Evolutionary conservation across 1,140 invertebrate species (phyloP).

Genomic region (Drosophila trapezifrons): DNA sequence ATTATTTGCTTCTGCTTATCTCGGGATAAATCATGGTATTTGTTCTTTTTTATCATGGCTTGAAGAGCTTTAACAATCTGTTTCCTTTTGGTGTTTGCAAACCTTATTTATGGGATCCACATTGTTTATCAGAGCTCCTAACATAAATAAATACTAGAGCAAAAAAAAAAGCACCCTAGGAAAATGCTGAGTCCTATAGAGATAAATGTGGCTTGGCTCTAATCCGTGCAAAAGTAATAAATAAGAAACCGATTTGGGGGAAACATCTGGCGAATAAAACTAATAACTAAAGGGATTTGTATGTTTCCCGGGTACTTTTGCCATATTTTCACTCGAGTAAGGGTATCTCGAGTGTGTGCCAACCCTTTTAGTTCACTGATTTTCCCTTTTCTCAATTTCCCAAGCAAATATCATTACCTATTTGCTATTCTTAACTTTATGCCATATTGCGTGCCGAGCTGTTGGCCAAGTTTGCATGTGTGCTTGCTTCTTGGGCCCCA

Average conservation of each 20-base stretch:
- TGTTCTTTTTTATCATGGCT: conserved; percentile 14
- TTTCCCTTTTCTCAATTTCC: conserved; percentile 28
- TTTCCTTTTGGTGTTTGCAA: background rate
- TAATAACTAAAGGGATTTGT: conserved; percentile 16
- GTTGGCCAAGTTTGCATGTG: conserved; percentile 24
- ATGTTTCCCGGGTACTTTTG: background rate
- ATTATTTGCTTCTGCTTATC: conserved; percentile 6
- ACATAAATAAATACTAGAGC: conserved; percentile 7
- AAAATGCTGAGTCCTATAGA: conserved; percentile 5
- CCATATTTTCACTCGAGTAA: conserved; percentile 16
- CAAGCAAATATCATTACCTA: conserved; percentile 43
- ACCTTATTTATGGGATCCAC: background rate
- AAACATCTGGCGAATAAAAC: conserved; percentile 19
- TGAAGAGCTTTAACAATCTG: background rate
- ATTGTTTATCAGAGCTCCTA: background rate
- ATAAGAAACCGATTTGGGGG: conserved; percentile 10
- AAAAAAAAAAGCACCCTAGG: background rate
- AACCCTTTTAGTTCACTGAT: conserved; percentile 5
- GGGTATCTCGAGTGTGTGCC: conserved; percentile 21
- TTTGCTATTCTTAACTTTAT: conserved; percentile 67
- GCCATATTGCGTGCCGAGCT: conserved; percentile 61
- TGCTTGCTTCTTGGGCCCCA: conserved; percentile 9
- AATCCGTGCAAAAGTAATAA: conserved; percentile 11
- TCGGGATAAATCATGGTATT: conserved; percentile 15
- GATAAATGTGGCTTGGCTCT: conserved; percentile 10